phyloP scores from a whole-genome alignment of 2,113 vertebrate genomes.

The Heterotilapia buettikoferi region DNA sequence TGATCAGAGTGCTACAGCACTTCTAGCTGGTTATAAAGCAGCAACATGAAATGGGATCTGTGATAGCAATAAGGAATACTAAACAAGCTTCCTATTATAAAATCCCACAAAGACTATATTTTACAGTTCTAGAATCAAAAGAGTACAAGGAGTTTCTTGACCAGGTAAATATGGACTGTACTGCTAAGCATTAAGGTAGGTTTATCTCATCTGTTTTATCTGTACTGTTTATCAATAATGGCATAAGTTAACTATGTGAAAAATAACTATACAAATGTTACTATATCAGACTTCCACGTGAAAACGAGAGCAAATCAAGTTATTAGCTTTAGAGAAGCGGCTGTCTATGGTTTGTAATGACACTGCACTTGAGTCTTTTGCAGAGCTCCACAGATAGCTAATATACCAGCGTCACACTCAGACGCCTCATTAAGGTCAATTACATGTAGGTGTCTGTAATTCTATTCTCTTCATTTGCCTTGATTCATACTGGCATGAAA shows the following conservation, averaged over 20 bases:
- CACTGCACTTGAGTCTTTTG: background rate
- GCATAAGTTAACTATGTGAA: background rate
- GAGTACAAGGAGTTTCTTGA: background rate
- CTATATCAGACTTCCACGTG: background rate
- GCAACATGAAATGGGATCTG: background rate
- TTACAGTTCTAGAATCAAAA: background rate
- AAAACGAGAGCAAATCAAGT: background rate
- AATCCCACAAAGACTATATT: background rate
- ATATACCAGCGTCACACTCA: background rate
- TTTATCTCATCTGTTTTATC: background rate
- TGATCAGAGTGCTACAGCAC: background rate
- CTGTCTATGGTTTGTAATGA: background rate
- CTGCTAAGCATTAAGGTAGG: background rate
- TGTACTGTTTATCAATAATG: background rate
- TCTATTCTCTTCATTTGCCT: background rate
- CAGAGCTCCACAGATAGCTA: background rate
- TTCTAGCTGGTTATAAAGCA: background rate
- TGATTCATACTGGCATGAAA: background rate
- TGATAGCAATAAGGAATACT: background rate
- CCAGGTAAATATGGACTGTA: background rate
- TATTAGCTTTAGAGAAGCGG: background rate
- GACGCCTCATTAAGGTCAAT: background rate
- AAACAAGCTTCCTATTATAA: background rate
- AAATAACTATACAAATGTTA: background rate
- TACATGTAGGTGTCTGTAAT: conserved; percentile 2